These are phyloP conservation scores for Gymnobelideus leadbeateri DNA, from an alignment of 2,113 vertebrate species.

Conservation along the genomic window DNA sequence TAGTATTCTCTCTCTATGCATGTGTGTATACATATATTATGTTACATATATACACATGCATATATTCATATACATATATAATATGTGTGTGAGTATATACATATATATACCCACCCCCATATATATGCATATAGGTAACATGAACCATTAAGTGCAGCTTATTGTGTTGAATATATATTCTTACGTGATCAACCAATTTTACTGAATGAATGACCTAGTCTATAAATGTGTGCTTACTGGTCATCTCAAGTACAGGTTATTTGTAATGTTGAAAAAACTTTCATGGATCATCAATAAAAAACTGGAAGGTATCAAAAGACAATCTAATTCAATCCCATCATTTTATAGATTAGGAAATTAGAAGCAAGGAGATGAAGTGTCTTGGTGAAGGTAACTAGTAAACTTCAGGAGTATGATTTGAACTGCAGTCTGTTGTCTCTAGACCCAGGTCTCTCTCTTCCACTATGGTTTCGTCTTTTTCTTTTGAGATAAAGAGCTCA, in stretches of 20 bases:
- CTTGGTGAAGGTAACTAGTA: neutral
- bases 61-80: no score
- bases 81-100: no score
- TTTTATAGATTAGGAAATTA: neutral
- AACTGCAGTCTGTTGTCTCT: neutral
- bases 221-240: conserved; percentile 31
- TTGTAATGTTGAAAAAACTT: conserved; percentile 11
- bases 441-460: neutral
- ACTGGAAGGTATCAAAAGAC: neutral
- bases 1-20: no score
- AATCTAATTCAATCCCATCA: neutral
- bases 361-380: neutral
- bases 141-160: conserved; percentile 45
- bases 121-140: neutral
- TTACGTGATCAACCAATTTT: conserved; percentile 41
- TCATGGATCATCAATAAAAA: neutral
- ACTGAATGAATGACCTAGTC: conserved; percentile 15
- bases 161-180: conserved; percentile 45
- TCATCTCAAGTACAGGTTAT: conserved; percentile 47
- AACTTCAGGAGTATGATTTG: neutral
- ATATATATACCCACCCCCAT: neutral
- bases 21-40: no score
- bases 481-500: conserved; percentile 42
- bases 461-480: neutral
- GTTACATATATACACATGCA: no score